Percentiles rank a stretch among this genome's conserved stretches.
Evolutionary conservation across 2,888 invertebrate genomes (phyloP).

Genomic region (Deilephila elpenor): DNA sequence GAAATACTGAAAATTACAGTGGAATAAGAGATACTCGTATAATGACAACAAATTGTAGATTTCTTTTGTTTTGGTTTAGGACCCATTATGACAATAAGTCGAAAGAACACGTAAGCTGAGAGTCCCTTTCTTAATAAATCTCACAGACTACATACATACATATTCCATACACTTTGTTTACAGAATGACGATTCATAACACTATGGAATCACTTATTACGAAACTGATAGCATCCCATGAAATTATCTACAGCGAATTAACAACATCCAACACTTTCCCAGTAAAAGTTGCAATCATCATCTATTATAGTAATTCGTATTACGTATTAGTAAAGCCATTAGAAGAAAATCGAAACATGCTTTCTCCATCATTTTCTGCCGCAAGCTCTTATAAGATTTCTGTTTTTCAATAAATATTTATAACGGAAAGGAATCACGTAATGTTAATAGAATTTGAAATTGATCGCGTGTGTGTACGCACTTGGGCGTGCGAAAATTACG

Average conservation of each 20-base stretch:
- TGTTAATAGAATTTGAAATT: conserved; percentile 42
- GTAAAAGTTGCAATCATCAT: not conserved
- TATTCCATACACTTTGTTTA: too few species aligned
- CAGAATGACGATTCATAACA: too few species aligned
- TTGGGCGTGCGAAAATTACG: conserved; percentile 30
- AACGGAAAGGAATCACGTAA: conserved; percentile 25
- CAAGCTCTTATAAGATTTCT: not conserved
- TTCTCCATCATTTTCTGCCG: not conserved
- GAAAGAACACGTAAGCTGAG: too few species aligned
- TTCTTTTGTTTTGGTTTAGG: too few species aligned
- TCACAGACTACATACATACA: too few species aligned
- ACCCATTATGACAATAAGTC: too few species aligned
- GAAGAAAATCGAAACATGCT: conserved; percentile 7
- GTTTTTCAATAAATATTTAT: conserved; percentile 12
- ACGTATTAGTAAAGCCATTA: not conserved
- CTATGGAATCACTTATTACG: not conserved
- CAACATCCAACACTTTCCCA: conserved; percentile 7
- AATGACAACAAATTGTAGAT: too few species aligned
- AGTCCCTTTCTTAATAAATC: too few species aligned
- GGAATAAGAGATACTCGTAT: too few species aligned
- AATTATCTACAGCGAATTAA: not conserved
- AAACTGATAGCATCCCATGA: not conserved
- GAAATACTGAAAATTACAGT: too few species aligned
- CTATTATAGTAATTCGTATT: conserved; percentile 10
- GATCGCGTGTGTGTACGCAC: conserved; percentile 36